phyloP scores from a whole-genome alignment of 2,113 vertebrate species.

The Ariopsis seemanni region DNA sequence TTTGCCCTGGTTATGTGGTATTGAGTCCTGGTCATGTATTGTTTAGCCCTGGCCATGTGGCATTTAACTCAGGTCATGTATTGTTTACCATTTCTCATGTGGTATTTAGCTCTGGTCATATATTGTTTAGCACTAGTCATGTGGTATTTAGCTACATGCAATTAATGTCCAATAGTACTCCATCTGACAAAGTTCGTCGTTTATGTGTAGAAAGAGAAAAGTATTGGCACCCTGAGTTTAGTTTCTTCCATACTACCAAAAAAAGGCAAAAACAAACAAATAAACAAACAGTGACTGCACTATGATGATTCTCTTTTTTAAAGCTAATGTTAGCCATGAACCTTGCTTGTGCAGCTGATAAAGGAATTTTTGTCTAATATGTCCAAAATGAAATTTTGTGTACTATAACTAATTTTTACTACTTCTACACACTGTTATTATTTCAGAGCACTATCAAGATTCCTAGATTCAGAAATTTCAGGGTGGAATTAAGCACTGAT shows the following conservation, averaged over 20 bases:
- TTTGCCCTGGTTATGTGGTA: neutral
- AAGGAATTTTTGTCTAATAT: neutral
- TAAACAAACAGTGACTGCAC: neutral
- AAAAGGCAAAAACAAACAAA: no score
- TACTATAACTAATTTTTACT: neutral
- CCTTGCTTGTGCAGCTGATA: neutral
- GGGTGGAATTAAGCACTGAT: neutral
- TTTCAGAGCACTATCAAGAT: neutral
- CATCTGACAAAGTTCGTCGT: neutral
- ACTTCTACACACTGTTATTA: neutral
- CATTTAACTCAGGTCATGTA: neutral
- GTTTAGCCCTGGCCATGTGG: neutral
- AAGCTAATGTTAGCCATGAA: neutral
- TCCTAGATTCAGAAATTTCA: neutral
- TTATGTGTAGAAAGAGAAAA: neutral
- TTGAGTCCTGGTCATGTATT: no score
- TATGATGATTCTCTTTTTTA: neutral
- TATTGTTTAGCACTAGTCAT: no score
- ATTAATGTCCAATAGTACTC: no score
- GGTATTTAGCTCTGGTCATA: neutral
- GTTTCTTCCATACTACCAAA: neutral
- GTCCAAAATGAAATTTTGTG: no score
- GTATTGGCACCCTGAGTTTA: neutral
- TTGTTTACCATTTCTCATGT: neutral
- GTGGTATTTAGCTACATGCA: neutral